phyloP scores from a whole-genome alignment of 1,140 invertebrate genomes.

The Pemphigus obesinymphae region DNA sequence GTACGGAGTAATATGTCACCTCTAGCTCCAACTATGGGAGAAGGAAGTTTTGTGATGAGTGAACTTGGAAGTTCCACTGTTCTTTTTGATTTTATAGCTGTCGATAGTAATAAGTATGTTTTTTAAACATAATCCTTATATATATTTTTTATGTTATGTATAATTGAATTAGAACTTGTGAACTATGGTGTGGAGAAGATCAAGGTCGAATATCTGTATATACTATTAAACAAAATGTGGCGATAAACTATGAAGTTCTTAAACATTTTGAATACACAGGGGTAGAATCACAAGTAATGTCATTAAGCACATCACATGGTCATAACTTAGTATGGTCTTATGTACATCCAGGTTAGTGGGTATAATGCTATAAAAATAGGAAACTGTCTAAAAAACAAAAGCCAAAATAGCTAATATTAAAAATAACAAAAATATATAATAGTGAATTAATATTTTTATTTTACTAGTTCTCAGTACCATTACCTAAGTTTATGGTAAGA shows the following conservation, averaged over 20 bases:
- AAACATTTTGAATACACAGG: conserved; percentile 58
- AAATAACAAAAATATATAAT: too few species aligned
- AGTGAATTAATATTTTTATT: too few species aligned
- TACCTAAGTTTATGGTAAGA: too few species aligned
- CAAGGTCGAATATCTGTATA: conserved; percentile 70
- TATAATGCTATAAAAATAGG: too few species aligned
- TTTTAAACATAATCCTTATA: background rate
- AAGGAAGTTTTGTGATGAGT: conserved; percentile 69
- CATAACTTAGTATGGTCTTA: conserved; percentile 68
- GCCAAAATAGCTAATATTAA: too few species aligned
- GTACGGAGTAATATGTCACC: conserved; percentile 60
- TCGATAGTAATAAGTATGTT: conserved; percentile 50
- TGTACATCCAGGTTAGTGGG: conserved; percentile 58
- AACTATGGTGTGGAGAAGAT: conserved; percentile 73
- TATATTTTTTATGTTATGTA: background rate
- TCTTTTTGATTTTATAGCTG: conserved; percentile 58
- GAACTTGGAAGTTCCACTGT: conserved; percentile 65
- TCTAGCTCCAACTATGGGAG: conserved; percentile 58
- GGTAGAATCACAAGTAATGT: conserved; percentile 60
- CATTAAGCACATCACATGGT: conserved; percentile 55
- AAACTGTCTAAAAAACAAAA: too few species aligned
- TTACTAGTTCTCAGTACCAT: too few species aligned
- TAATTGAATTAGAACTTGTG: conserved; percentile 53
- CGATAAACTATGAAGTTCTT: conserved; percentile 59
- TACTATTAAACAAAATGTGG: conserved; percentile 57